Evolutionary conservation across 2,888 invertebrate genomes (phyloP).

Genomic region (Pediacus dermestoides): DNA sequence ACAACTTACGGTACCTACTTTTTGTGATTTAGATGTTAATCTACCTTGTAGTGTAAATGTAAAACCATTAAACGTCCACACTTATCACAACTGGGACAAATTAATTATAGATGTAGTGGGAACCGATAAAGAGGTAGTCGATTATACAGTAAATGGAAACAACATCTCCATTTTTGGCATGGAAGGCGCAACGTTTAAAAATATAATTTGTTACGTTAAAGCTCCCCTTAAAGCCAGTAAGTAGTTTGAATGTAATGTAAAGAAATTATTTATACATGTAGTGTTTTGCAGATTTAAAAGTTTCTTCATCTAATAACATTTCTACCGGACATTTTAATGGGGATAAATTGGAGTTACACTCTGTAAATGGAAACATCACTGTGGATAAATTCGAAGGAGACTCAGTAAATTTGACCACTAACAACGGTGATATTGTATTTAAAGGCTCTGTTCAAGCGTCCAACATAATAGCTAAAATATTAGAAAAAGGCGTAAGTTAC

Average conservation of each 20-base stretch:
- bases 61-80: conserved; percentile 40
- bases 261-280: conserved; percentile 7
- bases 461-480: conserved; percentile 28
- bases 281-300: conserved; percentile 35
- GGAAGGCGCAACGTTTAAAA: no score
- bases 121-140: conserved; percentile 23
- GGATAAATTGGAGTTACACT: conserved; percentile 30
- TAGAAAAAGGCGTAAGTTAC: conserved; percentile 35
- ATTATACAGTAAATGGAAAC: conserved; percentile 33
- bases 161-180: conserved; percentile 23
- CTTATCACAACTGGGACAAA: conserved; percentile 39
- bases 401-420: conserved; percentile 30
- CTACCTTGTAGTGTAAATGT: conserved; percentile 37
- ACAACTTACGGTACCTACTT: conserved; percentile 34
- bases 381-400: conserved; percentile 40
- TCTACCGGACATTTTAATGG: conserved; percentile 32
- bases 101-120: conserved; percentile 32
- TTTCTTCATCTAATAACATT: conserved; percentile 32
- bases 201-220: conserved; percentile 33
- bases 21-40: conserved; percentile 39
- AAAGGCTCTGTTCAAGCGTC: conserved; percentile 38
- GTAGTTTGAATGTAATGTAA: conserved; percentile 13
- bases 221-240: conserved; percentile 46
- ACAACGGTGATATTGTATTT: conserved; percentile 37
- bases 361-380: conserved; percentile 32